Conservation (phyloP, 2,888 invertebrate species). For the Emmelina monodactyla region DNA sequence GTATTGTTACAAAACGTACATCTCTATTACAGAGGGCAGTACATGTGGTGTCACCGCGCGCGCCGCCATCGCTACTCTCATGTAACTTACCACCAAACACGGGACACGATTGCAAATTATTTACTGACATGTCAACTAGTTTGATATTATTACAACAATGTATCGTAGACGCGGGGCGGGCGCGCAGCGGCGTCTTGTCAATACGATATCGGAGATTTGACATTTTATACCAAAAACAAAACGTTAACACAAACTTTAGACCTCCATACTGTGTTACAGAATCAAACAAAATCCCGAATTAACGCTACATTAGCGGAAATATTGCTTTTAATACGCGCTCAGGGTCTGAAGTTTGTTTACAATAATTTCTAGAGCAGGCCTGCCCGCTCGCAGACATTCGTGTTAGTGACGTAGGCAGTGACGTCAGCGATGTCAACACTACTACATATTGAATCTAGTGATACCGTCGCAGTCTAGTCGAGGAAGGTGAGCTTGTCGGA, state of each 20-base stretch:
- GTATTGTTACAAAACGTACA: conserved; percentile 44
- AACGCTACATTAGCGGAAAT: background rate
- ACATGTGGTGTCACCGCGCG: conserved; percentile 7
- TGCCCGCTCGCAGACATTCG: conserved; percentile 9
- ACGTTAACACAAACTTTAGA: conserved; percentile 23
- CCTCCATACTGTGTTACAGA: conserved; percentile 13
- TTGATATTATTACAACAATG: background rate
- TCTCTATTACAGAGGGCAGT: conserved; percentile 40
- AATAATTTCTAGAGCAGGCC: conserved; percentile 8
- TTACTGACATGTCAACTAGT: background rate
- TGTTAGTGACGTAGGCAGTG: conserved; percentile 1
- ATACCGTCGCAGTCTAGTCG: too few relatives aligned
- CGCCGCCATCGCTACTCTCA: background rate
- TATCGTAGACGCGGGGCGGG: conserved; percentile 5
- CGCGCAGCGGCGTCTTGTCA: conserved; percentile 4
- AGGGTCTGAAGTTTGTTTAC: conserved; percentile 11
- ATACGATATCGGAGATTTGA: conserved; percentile 13
- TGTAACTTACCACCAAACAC: background rate
- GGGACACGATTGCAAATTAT: background rate
- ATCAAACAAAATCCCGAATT: background rate
- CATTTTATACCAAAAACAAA: conserved; percentile 15
- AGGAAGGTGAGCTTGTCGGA: too few relatives aligned
- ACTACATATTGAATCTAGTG: too few relatives aligned
- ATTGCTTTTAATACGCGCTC: conserved; percentile 1
- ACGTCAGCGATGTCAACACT: too few relatives aligned